Base-by-base conservation (phyloP, 2,113 vertebrate species). In the Ariopsis seemanni region DNA sequence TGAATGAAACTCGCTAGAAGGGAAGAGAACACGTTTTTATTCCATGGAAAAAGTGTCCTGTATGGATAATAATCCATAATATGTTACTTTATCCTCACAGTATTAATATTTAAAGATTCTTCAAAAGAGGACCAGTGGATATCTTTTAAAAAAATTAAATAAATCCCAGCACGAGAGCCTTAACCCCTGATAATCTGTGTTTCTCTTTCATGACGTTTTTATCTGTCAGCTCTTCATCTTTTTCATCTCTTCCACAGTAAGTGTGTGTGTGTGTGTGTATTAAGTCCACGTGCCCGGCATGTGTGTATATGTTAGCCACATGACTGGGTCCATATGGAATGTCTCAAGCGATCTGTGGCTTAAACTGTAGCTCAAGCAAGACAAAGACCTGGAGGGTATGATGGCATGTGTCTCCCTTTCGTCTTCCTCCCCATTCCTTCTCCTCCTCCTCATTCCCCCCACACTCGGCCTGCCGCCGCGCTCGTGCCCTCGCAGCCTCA, bases 401-500 rank as follows among this genome's bases (percentile, higher is more conserved):
- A 25, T 62, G 62, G 53, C 65, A 63, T 75, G 60, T 52, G 52
- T 27, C 58, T 17, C 67, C 42, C 53, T 52, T 9, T n/a, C 2
- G 22, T 25, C 10, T 52, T 6, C 22, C 50, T 17, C 65, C 10
- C 25, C 81, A 11, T 52, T n/a, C 71, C 52, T 60, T 22, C 30
- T 58, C 55, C 69, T 14, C 5, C 84, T 78, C 87, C 71, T 12
- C 4, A 7, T 14, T 75, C 60, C 11, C 62, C 9, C 62, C 57
- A 14, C 20, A 34, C 91, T 86, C 77, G 90, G 89, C 89, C 89
- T 90, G 89, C 90, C 91, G 90, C 87, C 87, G 79, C 60, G 2
- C 87, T 89, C 84, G 83, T 92, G 91, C 74, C 90, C 91, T 92
- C 90, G 80, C 88, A 72, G 85, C 88, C 82, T 89, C 90, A 71